Base-by-base conservation (phyloP, 2,797 vertebrate genomes). In the Chelonia mydas region DNA sequence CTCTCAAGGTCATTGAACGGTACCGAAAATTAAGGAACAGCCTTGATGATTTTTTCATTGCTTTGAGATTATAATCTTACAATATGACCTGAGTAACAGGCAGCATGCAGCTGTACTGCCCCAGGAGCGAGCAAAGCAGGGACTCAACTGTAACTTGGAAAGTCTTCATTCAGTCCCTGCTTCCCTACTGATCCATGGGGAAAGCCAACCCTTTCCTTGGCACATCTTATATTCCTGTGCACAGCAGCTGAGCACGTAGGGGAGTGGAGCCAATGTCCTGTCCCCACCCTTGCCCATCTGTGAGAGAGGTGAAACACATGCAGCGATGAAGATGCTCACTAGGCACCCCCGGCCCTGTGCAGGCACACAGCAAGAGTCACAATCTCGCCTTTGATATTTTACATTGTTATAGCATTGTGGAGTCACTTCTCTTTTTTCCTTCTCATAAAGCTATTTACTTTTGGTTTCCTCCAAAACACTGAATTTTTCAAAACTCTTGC, bases 81-180 rank as follows among this genome's bases (percentile, higher is more conserved):
- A 50, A 78, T 74, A 81, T 33, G 31, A 19, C 33, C 79, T 84
- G 4, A 91, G 54, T 59, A 91, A 84, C 10, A 11, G 93, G 37
- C 10, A 83, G 86, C 33, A 41, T 6, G 19, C 88, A 11, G 59
- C 5, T 85, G 87, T 47, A 81, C 2, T 13, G 57, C 33, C 25
- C 54, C 86, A 31, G n/a, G 72, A 95, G 90, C 41, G 72, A 95
- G 90, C 41, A 92, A 93, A 90, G 27, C 31, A 91, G 27, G 21
- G 12, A 86, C 81, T 87, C n/a, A 31, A 93, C 90, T 5, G 3
- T 6, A 81, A 33, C 51, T 76, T n/a, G n/a, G 3, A 90, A 33
- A 95, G 7, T 65, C 49, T 93, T 87, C 28, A 1, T 55, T 6
- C 27, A 87, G 65, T 11, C 51, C 81, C 90, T 45, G 28, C 41